phyloP scores from a whole-genome alignment of 2,888 invertebrate species.

The Nomada ruficornis region DNA sequence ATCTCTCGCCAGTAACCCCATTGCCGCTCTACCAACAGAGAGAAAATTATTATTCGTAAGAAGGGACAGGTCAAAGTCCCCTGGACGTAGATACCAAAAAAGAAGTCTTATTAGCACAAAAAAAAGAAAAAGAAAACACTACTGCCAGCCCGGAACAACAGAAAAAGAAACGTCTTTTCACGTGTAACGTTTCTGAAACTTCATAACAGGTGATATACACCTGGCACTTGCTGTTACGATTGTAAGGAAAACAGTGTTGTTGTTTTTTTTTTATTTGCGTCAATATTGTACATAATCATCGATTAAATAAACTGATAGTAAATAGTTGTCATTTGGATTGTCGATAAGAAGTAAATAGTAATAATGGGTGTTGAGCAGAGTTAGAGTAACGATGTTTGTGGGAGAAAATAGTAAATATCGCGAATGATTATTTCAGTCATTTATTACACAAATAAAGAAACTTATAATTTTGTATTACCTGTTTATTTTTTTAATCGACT shows the following conservation, averaged over 20 bases:
- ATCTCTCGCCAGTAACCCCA: conserved; percentile 91
- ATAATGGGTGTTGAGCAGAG: conserved; percentile 37
- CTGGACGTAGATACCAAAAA: not conserved
- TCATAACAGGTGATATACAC: not conserved
- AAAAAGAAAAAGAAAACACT: conserved; percentile 37
- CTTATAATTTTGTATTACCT: conserved; percentile 18
- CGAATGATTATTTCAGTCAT: conserved; percentile 14
- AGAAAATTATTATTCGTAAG: conserved; percentile 90
- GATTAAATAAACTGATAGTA: conserved; percentile 58
- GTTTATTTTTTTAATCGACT: not conserved
- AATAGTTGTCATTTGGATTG: conserved; percentile 41
- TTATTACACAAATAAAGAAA: conserved; percentile 20
- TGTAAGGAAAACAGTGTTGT: conserved; percentile 22
- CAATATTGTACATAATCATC: conserved; percentile 65
- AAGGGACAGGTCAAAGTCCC: not conserved
- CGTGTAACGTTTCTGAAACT: conserved; percentile 21
- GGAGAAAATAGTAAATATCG: conserved; percentile 36
- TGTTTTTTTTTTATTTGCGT: conserved; percentile 44
- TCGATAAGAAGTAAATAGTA: conserved; percentile 27
- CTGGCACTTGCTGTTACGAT: conserved; percentile 12
- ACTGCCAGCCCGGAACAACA: conserved; percentile 64
- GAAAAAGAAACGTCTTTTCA: conserved; percentile 37
- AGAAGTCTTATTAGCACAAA: conserved; percentile 45
- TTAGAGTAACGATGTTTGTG: conserved; percentile 25
- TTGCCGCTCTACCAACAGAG: conserved; percentile 94